phyloP scores from a whole-genome alignment of 2,797 vertebrate genomes.

The Chlorospingus flavigularis region DNA sequence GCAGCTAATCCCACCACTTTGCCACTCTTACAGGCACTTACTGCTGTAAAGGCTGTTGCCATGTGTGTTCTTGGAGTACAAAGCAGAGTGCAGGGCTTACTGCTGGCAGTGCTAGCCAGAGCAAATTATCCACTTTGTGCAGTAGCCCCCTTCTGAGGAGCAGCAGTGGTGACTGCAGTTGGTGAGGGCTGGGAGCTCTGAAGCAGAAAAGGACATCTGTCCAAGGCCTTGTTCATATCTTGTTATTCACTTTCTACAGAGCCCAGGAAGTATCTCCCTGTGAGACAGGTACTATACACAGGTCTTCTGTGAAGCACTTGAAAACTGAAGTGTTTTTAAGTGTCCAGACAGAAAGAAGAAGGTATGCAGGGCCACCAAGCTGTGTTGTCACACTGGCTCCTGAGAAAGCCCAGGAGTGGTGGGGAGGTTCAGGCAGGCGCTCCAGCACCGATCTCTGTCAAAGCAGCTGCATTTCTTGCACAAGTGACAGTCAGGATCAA shows the following conservation, averaged over 20 bases:
- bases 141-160: not conserved
- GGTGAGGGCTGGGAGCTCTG: not conserved
- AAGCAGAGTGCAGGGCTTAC: not conserved
- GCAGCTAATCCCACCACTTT: not conserved
- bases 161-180: not conserved
- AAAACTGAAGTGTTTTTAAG: not conserved
- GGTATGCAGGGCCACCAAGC: not conserved
- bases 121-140: not conserved
- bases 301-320: not conserved
- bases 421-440: not conserved
- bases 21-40: not conserved
- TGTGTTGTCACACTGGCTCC: not conserved
- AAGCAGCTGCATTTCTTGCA: not conserved
- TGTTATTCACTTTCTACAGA: not conserved
- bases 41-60: not conserved
- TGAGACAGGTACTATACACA: not conserved
- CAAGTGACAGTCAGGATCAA: not conserved
- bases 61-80: not conserved
- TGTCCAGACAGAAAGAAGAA: not conserved
- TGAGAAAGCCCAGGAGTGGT: not conserved
- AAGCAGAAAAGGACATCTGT: not conserved
- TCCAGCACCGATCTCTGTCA: rapidly evolving
- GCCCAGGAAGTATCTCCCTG: not conserved
- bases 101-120: not conserved
- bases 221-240: not conserved